phyloP scores from a whole-genome alignment of 2,888 invertebrate genomes.

The Spilarctia lutea region DNA sequence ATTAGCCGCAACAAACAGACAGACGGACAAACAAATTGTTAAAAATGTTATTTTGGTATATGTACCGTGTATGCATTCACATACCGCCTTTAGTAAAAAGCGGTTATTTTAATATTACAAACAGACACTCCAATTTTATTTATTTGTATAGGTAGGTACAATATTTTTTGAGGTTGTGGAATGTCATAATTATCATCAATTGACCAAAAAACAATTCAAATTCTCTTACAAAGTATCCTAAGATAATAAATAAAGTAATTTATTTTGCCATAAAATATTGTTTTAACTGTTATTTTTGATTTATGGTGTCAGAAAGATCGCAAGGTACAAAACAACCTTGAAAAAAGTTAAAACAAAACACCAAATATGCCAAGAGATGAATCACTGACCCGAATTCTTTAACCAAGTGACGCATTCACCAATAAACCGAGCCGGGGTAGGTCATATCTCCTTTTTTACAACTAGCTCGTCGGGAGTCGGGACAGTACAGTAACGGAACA shows the following conservation, averaged over 20 bases:
- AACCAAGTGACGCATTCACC: conserved; percentile 53
- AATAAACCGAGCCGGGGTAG: conserved; percentile 69
- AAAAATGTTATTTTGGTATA: too few relatives aligned
- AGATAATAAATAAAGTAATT: not conserved
- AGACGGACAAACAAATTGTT: too few relatives aligned
- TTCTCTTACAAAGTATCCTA: not conserved
- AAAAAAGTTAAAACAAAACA: conserved; percentile 1
- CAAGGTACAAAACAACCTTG: not conserved
- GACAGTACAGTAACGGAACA: conserved; percentile 75
- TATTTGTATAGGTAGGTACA: too few relatives aligned
- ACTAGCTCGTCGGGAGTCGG: conserved; percentile 63
- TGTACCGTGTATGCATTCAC: too few relatives aligned
- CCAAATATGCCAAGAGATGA: conserved; percentile 50
- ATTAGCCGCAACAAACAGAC: too few relatives aligned
- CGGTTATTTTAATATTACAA: too few relatives aligned
- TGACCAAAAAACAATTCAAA: not conserved
- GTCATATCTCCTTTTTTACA: conserved; percentile 71
- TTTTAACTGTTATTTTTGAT: not conserved
- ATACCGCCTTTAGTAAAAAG: too few relatives aligned
- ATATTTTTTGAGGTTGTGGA: too few relatives aligned
- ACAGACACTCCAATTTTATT: too few relatives aligned
- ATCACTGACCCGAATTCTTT: conserved; percentile 64
- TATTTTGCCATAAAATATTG: not conserved
- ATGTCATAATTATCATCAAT: too few relatives aligned
- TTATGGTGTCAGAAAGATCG: not conserved